Conservation (phyloP, 2,888 invertebrate species). For the Tiliacea aurago region DNA sequence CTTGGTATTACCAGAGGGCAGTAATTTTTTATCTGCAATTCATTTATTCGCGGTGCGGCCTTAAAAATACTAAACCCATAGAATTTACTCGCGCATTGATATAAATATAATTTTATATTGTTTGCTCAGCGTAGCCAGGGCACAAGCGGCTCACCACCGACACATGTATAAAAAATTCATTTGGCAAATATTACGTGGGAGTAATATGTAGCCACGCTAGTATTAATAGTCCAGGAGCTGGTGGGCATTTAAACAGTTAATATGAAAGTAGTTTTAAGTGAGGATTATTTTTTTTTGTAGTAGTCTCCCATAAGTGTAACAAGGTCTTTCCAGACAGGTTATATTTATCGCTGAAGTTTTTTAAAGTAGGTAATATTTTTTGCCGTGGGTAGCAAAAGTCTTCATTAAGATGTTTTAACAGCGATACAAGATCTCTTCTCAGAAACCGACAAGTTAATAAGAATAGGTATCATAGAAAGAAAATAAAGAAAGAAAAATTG, state of each 20-base stretch:
- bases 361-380: not conserved
- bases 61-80: slow-evolving; percentile 34
- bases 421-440: not conserved
- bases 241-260: not conserved
- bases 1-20: slow-evolving; percentile 12
- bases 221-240: slow-evolving; percentile 27
- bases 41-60: slow-evolving; percentile 8
- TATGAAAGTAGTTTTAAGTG: not conserved
- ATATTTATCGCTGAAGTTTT: not conserved
- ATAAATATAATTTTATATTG: slow-evolving; percentile 50
- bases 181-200: slow-evolving; percentile 47
- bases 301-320: not conserved
- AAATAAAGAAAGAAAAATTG: too few species aligned
- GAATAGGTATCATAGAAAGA: not conserved
- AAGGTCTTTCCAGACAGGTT: not conserved
- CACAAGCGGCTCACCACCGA: slow-evolving; percentile 29
- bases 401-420: not conserved
- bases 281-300: not conserved
- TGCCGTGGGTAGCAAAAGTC: not conserved
- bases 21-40: slow-evolving; percentile 20
- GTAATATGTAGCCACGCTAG: slow-evolving; percentile 23
- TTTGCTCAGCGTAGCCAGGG: slow-evolving; percentile 42
- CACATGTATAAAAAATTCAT: slow-evolving; percentile 47
- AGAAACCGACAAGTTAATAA: not conserved
- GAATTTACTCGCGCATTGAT: slow-evolving; percentile 41